Percentiles rank a stretch among this genome's conserved stretches.
Evolutionary conservation across 2,797 vertebrate species (phyloP).

Genomic region (Poecile montanus): DNA sequence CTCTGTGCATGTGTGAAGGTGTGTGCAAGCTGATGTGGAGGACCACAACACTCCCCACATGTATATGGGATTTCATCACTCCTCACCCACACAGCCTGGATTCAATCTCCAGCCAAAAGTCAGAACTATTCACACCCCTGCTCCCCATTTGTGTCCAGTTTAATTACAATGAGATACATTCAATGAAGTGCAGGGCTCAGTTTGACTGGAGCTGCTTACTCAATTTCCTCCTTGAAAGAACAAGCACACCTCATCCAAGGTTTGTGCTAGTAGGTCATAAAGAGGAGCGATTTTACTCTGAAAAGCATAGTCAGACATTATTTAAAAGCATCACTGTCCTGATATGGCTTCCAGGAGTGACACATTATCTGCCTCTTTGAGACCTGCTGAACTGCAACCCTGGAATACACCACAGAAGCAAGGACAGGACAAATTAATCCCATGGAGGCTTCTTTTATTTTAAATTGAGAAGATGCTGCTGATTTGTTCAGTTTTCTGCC

Average conservation of each 20-base stretch:
- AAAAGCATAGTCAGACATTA: neutral
- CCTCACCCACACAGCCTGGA: neutral
- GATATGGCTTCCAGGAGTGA: neutral
- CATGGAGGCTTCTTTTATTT: neutral
- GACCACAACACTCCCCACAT: neutral
- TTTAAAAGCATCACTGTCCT: neutral
- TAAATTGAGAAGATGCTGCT: neutral
- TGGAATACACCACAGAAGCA: neutral
- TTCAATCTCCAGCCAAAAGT: neutral
- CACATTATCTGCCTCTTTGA: rapidly evolving
- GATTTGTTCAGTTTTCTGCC: neutral
- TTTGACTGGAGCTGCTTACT: neutral
- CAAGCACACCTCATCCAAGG: neutral
- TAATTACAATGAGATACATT: neutral
- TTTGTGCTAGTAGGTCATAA: neutral
- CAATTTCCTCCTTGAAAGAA: neutral
- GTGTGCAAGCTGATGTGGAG: neutral
- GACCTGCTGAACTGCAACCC: neutral
- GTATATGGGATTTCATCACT: neutral
- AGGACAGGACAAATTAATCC: neutral
- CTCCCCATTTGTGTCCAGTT: neutral
- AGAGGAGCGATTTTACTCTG: neutral
- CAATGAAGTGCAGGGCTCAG: neutral
- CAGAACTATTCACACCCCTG: neutral
- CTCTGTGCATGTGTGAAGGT: neutral